Evolutionary conservation across 2,113 vertebrate genomes (phyloP), one percentile per base, ranked within the genome.

Genomic region (Myiagra hebetior): DNA sequence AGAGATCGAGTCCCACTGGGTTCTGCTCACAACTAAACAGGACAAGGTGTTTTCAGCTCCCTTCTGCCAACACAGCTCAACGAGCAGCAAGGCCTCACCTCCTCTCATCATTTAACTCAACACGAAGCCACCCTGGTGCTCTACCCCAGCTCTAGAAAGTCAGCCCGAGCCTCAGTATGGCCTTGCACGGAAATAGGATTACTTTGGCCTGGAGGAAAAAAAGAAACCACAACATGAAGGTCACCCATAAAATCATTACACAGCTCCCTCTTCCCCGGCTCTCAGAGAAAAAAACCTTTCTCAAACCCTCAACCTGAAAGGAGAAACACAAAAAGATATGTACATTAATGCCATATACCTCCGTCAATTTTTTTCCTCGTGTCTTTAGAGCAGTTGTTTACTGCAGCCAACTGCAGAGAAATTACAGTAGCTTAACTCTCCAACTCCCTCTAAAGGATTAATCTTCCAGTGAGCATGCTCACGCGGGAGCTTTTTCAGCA

Each of bases 391-490:
- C 96, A 95, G 93, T 80, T 97, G 92, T 94, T 96, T 91, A 93
- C 96, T 94, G 87, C 68, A 75, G 96, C 94, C 96, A 97, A 95
- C 92, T 96, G 95, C 96, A 96, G 94, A 96, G 92, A 95, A 95
- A 97, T 77, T 88, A 96, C 95, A 96, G 96, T 81, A 96, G 92
- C 95, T 97, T 96, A 93, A 96, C 95, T 95, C 93, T 85, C 96
- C 93, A 95, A 91, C 95, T 97, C 96, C 95, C 96, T 96, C 81
- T 89, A 87, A 96, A 96, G 94, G 95, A 97, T 97, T 97, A 97
- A 92, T 95, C 95, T 91, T 91, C 91, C 83, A 95, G 83, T 83
- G 75, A 96, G 96, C 97, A 96, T 92, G 96, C 96, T 97, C 97
- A 95, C 85, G 55, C 91, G 78, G 95, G 90, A 95, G 83, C 89